Conservation (phyloP, 2,113 vertebrate genomes). For the Eurystomus gularis region DNA sequence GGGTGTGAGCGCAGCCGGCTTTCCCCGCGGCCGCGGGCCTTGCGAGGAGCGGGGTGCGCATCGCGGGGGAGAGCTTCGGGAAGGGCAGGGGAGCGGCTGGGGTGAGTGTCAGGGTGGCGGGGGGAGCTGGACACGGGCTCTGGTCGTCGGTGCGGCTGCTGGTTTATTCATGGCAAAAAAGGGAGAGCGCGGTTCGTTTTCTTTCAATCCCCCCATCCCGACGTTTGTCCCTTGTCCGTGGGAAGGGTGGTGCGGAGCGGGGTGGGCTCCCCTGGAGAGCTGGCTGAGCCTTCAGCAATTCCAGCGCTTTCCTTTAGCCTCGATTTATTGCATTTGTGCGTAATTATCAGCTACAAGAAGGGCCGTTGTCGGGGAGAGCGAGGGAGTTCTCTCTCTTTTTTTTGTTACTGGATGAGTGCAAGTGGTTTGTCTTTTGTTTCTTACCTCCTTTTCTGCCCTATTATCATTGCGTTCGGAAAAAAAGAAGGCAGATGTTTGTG, state of each 20-base stretch:
- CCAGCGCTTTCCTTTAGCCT: background rate
- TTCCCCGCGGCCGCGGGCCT: background rate
- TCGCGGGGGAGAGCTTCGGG: background rate
- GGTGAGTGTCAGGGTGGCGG: background rate
- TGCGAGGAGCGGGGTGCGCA: background rate
- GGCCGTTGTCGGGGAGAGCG: background rate
- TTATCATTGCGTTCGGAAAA: background rate
- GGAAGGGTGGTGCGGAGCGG: background rate
- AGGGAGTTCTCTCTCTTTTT: background rate
- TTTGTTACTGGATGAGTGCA: background rate
- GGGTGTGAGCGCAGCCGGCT: fast-evolving
- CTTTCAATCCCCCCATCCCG: background rate
- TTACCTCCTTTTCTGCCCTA: background rate
- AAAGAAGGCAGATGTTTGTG: background rate
- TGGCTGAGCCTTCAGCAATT: fast-evolving
- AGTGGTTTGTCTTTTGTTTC: background rate
- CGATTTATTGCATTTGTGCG: background rate
- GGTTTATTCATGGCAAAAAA: background rate
- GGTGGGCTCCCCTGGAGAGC: background rate
- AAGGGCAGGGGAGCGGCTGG: no score
- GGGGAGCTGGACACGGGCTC: background rate
- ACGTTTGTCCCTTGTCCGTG: background rate
- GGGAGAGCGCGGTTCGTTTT: background rate
- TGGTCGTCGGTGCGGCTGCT: background rate
- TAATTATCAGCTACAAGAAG: background rate